Evolutionary conservation across 2,113 vertebrate species (phyloP).

Genomic region (Ia io): DNA sequence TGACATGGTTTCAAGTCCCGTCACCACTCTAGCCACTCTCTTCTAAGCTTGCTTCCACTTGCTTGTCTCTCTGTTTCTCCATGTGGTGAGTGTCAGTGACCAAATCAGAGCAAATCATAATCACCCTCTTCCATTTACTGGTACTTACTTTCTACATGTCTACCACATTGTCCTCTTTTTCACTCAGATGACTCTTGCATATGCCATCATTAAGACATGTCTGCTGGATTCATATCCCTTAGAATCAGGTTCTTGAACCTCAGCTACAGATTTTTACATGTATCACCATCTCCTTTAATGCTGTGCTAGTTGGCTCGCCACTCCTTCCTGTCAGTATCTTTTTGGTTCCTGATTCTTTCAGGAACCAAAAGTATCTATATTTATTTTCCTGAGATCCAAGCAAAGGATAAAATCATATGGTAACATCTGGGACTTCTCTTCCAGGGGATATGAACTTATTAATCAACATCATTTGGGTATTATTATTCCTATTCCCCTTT

Average conservation of each 20-base stretch:
- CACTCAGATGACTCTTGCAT: neutral
- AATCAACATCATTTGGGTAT: neutral
- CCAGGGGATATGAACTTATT: neutral
- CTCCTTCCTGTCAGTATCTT: neutral
- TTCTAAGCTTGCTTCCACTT: neutral
- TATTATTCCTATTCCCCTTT: neutral
- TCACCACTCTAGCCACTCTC: neutral
- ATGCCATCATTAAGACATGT: neutral
- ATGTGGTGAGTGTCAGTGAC: neutral
- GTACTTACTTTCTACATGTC: neutral
- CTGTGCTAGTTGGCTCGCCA: neutral
- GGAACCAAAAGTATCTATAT: neutral
- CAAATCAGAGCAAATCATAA: neutral
- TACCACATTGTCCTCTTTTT: neutral
- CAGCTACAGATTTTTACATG: neutral
- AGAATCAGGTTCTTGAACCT: neutral
- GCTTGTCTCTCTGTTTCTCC: neutral
- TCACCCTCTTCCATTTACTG: neutral
- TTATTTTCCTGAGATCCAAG: neutral
- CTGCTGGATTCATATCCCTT: neutral
- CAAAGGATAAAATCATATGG: neutral
- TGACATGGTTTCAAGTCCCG: neutral
- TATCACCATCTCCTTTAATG: neutral
- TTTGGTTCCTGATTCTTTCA: neutral
- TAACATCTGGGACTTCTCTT: neutral